These are phyloP conservation scores for Epirrhoe alternata DNA, from an alignment of 2,888 invertebrate species.

Conservation along the genomic window DNA sequence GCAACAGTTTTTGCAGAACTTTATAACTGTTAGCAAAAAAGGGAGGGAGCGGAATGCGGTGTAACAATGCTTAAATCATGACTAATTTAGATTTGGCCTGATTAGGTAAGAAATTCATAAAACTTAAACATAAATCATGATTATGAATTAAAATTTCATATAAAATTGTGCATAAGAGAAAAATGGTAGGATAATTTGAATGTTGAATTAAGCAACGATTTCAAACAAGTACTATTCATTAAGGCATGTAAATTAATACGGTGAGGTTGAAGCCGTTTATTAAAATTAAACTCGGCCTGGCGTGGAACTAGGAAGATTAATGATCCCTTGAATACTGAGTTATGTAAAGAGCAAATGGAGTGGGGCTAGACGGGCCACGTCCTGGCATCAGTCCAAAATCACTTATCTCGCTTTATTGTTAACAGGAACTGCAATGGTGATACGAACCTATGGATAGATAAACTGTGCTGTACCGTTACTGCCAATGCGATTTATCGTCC, in stretches of 20 bases:
- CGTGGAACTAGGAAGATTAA: slow-evolving; percentile 84
- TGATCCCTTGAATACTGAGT: slow-evolving; percentile 83
- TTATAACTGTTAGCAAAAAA: slow-evolving; percentile 35
- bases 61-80: slow-evolving; percentile 41
- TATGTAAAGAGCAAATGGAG: slow-evolving; percentile 83
- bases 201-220: slow-evolving; percentile 58
- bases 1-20: slow-evolving; percentile 32
- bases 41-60: slow-evolving; percentile 25
- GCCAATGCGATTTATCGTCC: slow-evolving; percentile 53
- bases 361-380: slow-evolving; percentile 72
- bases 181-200: slow-evolving; percentile 48
- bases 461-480: slow-evolving; percentile 37
- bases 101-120: slow-evolving; percentile 37
- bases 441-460: slow-evolving; percentile 41
- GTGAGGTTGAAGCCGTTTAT: slow-evolving; percentile 79
- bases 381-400: slow-evolving; percentile 83
- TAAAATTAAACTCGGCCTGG: slow-evolving; percentile 82
- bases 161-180: slow-evolving; percentile 34
- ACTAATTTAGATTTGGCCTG: slow-evolving; percentile 43
- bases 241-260: slow-evolving; percentile 76
- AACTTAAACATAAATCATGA: slow-evolving; percentile 40
- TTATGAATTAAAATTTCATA: slow-evolving; percentile 35
- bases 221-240: slow-evolving; percentile 68
- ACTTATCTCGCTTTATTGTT: slow-evolving; percentile 77
- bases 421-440: slow-evolving; percentile 57